phyloP scores from a whole-genome alignment of 2,113 vertebrate genomes.

The Phoenicopterus ruber region DNA sequence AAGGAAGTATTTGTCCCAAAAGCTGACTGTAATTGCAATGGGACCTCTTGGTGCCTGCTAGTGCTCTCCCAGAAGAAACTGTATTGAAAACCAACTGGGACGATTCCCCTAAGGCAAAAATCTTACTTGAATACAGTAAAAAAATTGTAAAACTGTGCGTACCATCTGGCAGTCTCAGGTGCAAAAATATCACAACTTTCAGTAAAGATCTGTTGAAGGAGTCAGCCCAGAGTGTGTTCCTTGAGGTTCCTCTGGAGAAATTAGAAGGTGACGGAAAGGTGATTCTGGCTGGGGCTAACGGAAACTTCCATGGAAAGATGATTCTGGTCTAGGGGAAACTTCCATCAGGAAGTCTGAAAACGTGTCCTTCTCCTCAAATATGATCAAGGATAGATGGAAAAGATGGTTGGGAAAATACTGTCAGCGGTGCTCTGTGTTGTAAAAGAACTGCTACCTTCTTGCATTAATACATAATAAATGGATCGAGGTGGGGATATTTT shows the following conservation, averaged over 20 bases:
- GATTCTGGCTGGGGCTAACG: background rate
- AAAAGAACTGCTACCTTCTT: background rate
- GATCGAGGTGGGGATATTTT: background rate
- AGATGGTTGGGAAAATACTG: background rate
- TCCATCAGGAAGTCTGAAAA: background rate
- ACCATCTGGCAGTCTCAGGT: background rate
- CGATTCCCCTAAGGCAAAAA: background rate
- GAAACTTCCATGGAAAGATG: background rate
- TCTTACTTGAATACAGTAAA: background rate
- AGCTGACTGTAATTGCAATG: background rate
- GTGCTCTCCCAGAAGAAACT: background rate
- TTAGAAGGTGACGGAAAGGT: background rate
- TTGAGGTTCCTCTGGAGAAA: background rate
- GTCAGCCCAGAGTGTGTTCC: background rate
- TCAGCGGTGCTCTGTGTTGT: background rate
- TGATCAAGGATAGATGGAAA: background rate
- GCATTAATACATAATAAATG: background rate
- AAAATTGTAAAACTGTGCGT: background rate
- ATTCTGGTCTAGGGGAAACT: background rate
- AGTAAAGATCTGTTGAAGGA: background rate
- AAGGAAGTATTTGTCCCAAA: background rate
- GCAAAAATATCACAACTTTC: background rate
- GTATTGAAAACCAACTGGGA: background rate
- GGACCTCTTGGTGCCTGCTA: background rate
- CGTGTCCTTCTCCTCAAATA: background rate